Evolutionary conservation across 2,113 vertebrate genomes (phyloP).

Genomic region (Cyprinodon tularosa): DNA sequence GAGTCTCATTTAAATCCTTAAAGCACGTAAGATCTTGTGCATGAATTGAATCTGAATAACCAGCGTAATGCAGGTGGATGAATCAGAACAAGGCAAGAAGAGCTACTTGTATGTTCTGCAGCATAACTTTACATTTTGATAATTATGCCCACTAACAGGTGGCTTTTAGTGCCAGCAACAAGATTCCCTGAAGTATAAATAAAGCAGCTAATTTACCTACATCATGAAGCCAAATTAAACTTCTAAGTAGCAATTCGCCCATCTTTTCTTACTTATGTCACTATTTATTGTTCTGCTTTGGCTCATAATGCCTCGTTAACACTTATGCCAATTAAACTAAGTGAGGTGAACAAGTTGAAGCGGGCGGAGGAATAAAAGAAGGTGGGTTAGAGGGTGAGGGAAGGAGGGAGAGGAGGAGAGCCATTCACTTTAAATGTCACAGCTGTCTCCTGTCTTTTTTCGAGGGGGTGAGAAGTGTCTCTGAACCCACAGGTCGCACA

Average conservation of each 20-base stretch:
- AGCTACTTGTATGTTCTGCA: background rate
- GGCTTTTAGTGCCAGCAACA: slow-evolving; percentile 14
- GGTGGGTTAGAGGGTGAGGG: background rate
- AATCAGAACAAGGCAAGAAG: background rate
- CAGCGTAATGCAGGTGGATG: background rate
- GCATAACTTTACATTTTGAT: background rate
- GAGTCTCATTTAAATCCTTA: slow-evolving; percentile 11
- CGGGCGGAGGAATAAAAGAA: slow-evolving; percentile 10
- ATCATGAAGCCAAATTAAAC: slow-evolving; percentile 42
- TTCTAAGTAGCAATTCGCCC: slow-evolving; percentile 10
- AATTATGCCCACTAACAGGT: slow-evolving; percentile 10
- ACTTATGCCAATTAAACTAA: slow-evolving; percentile 50
- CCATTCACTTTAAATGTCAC: slow-evolving; percentile 40
- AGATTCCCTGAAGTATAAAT: slow-evolving; percentile 24
- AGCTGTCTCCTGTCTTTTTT: slow-evolving; percentile 35
- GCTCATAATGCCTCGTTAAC: slow-evolving; percentile 52
- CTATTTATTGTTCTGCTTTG: slow-evolving; percentile 42
- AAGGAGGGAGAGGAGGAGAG: background rate
- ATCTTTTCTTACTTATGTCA: slow-evolving; percentile 17
- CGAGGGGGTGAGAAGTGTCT: slow-evolving; percentile 23
- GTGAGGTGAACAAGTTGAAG: slow-evolving; percentile 30
- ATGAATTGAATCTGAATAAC: slow-evolving; percentile 9
- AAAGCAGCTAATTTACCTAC: slow-evolving; percentile 19
- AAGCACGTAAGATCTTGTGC: slow-evolving; percentile 5
- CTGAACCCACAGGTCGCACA: slow-evolving; percentile 59